Conservation (phyloP, 2,113 vertebrate species). For the Phainopepla nitens region DNA sequence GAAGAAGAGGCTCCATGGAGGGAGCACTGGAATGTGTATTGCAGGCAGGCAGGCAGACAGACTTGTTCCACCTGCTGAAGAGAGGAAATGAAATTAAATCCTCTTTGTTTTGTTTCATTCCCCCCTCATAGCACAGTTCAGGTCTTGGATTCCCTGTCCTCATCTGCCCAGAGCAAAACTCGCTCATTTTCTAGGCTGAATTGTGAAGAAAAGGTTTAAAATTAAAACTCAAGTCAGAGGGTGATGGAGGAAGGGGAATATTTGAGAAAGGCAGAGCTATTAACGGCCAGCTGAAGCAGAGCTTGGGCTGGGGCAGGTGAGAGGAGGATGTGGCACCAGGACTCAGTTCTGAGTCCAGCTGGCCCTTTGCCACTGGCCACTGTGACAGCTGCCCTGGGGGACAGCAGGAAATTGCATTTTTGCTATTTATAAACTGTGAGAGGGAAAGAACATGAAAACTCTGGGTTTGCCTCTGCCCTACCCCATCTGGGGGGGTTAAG, state of each 20-base stretch:
- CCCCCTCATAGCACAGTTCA: not conserved
- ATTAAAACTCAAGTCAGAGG: not conserved
- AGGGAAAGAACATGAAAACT: not conserved
- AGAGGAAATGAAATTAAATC: conserved; percentile 16
- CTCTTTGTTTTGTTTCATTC: not conserved
- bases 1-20: not conserved
- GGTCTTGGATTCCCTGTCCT: not conserved
- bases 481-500: not conserved
- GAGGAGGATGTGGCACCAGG: not conserved
- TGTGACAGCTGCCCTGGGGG: not conserved
- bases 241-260: not conserved
- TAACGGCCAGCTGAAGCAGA: not conserved
- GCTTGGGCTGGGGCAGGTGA: not conserved
- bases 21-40: not conserved
- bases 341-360: not conserved
- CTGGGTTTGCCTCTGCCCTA: not conserved
- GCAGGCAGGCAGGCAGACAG: not conserved
- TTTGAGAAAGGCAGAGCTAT: not conserved
- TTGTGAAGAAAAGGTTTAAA: not conserved
- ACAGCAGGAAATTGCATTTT: conserved; percentile 13
- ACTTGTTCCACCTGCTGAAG: conserved; percentile 28
- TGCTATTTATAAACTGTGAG: conserved; percentile 20
- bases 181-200: not conserved
- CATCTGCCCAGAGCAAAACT: not conserved
- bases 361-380: not conserved